These are phyloP conservation scores for Pteromalus puparum DNA, from an alignment of 1,140 invertebrate genomes.

Conservation along the genomic window DNA sequence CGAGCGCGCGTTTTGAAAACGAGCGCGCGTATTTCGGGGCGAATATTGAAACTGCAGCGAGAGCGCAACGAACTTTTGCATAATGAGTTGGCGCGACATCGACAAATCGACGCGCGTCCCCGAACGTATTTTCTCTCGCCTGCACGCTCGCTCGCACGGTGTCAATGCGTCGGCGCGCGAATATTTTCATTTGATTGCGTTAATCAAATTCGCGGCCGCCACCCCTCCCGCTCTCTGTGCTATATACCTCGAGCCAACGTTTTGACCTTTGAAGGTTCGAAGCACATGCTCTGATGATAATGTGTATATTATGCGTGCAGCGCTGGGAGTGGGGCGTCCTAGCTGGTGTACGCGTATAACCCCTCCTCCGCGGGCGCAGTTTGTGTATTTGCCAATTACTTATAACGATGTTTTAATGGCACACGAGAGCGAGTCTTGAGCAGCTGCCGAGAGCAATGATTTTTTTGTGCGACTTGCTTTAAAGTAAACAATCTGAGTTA, in stretches of 20 bases:
- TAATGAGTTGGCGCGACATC: conserved; percentile 63
- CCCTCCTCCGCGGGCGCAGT: background rate
- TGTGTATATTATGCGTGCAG: background rate
- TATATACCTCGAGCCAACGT: background rate
- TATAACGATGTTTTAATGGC: conserved; percentile 55
- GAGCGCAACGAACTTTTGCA: conserved; percentile 66
- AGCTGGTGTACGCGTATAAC: too few relatives aligned
- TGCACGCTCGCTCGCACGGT: background rate
- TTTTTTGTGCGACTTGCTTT: background rate
- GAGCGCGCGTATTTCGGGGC: conserved; percentile 34
- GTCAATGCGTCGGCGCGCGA: conserved; percentile 50
- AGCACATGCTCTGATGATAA: conserved; percentile 54
- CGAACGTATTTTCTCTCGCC: background rate
- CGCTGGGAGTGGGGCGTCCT: too few relatives aligned
- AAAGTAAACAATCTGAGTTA: background rate
- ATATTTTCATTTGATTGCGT: conserved; percentile 72
- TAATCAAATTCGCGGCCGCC: conserved; percentile 67
- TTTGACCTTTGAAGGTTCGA: conserved; percentile 67
- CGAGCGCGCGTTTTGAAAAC: conserved; percentile 46
- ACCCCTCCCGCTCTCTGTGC: background rate
- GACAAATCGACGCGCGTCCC: conserved; percentile 39
- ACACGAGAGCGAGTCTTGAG: background rate
- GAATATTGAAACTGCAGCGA: conserved; percentile 45
- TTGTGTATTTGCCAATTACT: conserved; percentile 61
- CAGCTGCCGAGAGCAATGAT: background rate